Base-by-base conservation (phyloP, 2,797 vertebrate genomes). In the Schizopygopsis malacanthus region DNA sequence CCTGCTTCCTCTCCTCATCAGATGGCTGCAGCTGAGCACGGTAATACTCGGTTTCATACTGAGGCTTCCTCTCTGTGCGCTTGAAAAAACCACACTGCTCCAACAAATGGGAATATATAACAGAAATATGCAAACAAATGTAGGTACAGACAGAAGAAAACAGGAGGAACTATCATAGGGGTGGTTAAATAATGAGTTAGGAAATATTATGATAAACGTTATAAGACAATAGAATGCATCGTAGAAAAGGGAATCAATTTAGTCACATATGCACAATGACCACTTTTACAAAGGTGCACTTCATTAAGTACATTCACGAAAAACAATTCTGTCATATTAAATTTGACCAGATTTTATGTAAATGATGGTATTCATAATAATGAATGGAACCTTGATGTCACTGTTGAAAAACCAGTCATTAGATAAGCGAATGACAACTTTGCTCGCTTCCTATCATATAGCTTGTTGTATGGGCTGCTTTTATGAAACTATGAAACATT, bases 61-160 rank as follows among this genome's bases (percentile, higher is more conserved):
- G 94, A 39, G 84, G 93, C 79, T 92, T 94, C 69, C 71, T 94
- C 92, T 95, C 94, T n/a, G 93, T 95, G 92, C 95, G 95, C 90
- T 94, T 96, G 95, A 99, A 98, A 95, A 98, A 98, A 88, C 97
- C 97, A 90, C 96, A 98, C 97, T 98, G 94, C 87, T 90, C 90
- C 91, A 87, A 85, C 54, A 81, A 84, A 67, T 71, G 61, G 72
- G 4, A 82, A 69, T 52, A 56, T 80, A 70, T 16, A 76, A 61
- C 63, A 83, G 72, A 76, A 75, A 39, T 9, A 20, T 39, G 28
- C 25, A 75, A 67, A 67, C 63, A 67, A 33, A 67, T 67, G 16
- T 39, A 77, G 50, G 50, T 39, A 56, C 75, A 81, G 88, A 79
- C 61, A 89, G 75, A 84, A 89, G 77, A 89, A 88, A 81, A 78